Conservation (phyloP, 1,140 invertebrate species). For the Portunus trituberculatus region DNA sequence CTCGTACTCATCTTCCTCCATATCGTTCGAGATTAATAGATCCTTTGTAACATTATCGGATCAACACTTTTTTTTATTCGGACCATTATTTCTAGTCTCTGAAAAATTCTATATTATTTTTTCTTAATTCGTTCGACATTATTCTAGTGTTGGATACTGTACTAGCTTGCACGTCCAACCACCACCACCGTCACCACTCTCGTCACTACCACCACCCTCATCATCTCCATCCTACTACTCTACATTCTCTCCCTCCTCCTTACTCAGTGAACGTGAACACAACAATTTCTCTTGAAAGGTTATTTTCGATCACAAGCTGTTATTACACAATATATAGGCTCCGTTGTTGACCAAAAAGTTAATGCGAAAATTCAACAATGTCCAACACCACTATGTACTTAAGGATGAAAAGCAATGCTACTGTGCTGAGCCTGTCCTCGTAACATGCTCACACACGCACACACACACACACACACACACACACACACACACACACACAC, state of each 20-base stretch:
- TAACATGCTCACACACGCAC: not conserved
- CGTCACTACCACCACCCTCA: not conserved
- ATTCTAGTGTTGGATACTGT: too few relatives aligned
- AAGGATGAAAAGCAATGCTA: too few relatives aligned
- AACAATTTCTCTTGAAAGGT: not conserved
- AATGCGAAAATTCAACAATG: too few relatives aligned
- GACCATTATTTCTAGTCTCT: too few relatives aligned
- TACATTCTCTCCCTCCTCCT: not conserved
- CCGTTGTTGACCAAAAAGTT: too few relatives aligned
- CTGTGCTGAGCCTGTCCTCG: too few relatives aligned
- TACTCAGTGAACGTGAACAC: not conserved
- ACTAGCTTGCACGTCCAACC: not conserved
- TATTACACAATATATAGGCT: not conserved
- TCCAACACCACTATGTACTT: not conserved
- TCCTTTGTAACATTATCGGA: too few relatives aligned
- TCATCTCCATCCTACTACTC: not conserved
- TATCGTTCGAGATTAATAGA: not conserved
- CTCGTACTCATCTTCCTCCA: not conserved
- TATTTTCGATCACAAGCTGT: not conserved
- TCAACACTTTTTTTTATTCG: too few relatives aligned
- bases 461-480: not conserved
- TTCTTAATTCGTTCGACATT: too few relatives aligned
- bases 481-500: constrained; percentile 37
- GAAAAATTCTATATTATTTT: not conserved
- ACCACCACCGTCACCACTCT: not conserved